Percentiles rank a stretch among this genome's conserved stretches.
Conservation (phyloP, 2,113 vertebrate genomes). For the Percina caprodes region DNA sequence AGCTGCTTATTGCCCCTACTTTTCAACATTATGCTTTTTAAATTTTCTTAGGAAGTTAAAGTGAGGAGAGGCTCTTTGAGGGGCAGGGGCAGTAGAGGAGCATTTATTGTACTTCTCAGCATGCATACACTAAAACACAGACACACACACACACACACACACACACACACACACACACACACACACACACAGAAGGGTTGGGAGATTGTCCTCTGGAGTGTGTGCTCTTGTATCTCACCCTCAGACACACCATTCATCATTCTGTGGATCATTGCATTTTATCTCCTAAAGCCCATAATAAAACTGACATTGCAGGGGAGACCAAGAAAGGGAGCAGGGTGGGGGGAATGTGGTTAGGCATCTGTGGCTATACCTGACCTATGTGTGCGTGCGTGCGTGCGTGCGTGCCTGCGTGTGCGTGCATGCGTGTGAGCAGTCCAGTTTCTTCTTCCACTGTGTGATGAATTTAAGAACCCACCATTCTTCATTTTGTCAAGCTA, state of each 20-base stretch:
- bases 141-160: conserved; percentile 1
- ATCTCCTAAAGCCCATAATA: conserved; percentile 88
- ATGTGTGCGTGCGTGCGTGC: conserved; percentile 25
- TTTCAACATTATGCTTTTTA: conserved; percentile 14
- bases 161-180: conserved; percentile 17
- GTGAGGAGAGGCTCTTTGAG: conserved; percentile 31
- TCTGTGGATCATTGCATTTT: conserved; percentile 86
- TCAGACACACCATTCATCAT: conserved; percentile 88
- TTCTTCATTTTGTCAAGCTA: conserved; percentile 78
- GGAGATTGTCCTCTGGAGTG: conserved; percentile 81
- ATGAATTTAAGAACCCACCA: conserved; percentile 67
- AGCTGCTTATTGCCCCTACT: background rate
- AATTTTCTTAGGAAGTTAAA: conserved; percentile 32
- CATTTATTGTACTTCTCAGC: conserved; percentile 61
- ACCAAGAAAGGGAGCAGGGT: conserved; percentile 67
- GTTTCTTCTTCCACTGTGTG: conserved; percentile 60
- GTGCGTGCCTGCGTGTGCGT: conserved; percentile 19
- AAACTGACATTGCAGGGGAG: conserved; percentile 86
- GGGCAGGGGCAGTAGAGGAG: conserved; percentile 25
- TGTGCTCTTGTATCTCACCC: conserved; percentile 86
- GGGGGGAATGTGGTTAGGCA: conserved; percentile 25
- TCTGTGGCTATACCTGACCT: conserved; percentile 46
- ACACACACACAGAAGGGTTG: conserved; percentile 43
- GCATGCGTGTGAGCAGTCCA: conserved; percentile 40
- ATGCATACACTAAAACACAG: conserved; percentile 6